These are phyloP conservation scores for Henricia sp. DNA, from an alignment of 53 echinoderm and acorn worm species.

Conservation along the genomic window DNA sequence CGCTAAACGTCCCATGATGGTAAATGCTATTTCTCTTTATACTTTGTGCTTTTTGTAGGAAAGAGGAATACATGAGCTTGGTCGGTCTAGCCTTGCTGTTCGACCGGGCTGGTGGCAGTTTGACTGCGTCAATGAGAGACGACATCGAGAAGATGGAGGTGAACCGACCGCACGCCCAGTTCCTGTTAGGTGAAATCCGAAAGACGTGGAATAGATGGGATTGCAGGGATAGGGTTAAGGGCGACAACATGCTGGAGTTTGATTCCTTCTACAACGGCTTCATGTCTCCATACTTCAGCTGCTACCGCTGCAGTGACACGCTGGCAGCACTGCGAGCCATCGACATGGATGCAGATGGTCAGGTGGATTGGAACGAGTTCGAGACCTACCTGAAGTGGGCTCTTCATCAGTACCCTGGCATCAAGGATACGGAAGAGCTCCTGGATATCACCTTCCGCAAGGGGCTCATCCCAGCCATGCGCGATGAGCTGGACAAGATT, in stretches of 20 bases:
- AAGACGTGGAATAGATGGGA: constrained; percentile 62
- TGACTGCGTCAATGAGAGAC: constrained; percentile 46
- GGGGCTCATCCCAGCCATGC: constrained; percentile 73
- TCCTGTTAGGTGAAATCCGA: constrained; percentile 18
- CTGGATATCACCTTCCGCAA: constrained; percentile 63
- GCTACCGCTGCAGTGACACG: constrained; percentile 67
- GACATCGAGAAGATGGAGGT: constrained; percentile 26
- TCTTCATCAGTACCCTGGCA: constrained; percentile 18
- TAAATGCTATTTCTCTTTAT: not conserved
- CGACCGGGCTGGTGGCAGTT: constrained; percentile 63
- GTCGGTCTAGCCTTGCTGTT: constrained; percentile 69
- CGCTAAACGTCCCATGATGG: too few relatives aligned
- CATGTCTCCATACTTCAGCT: constrained; percentile 39
- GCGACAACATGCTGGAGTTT: constrained; percentile 47
- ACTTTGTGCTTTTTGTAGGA: too few relatives aligned
- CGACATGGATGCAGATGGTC: constrained; percentile 59
- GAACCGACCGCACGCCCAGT: not conserved
- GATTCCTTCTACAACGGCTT: constrained; percentile 55
- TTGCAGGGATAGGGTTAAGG: constrained; percentile 37
- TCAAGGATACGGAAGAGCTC: constrained; percentile 34
- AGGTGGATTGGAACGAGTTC: constrained; percentile 62
- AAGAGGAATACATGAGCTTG: constrained; percentile 68
- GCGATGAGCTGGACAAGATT: constrained; percentile 14
- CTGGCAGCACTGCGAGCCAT: constrained; percentile 44
- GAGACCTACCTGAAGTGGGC: constrained; percentile 43